Base-by-base conservation (phyloP, 2,888 invertebrate species). In the Apocheima hispidaria region DNA sequence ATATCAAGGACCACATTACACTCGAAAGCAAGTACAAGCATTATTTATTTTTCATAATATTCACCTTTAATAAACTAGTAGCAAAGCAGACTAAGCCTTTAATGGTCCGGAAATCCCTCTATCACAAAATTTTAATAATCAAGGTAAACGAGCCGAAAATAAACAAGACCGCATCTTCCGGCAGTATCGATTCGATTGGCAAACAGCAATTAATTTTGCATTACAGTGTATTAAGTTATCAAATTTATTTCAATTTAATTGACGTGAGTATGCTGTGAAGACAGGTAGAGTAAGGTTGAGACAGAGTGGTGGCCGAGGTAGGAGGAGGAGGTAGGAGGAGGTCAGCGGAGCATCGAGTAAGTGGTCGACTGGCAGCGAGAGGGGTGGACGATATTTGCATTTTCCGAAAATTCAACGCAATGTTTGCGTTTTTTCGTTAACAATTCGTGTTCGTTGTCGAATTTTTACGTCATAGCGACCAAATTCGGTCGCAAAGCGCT, bases 91-190 rank as follows among this genome's bases (percentile, higher is more conserved):
- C 9, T 6, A 14, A 43, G 26, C 16, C n/a, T 20, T 2, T 4
- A 20, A 9, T 12, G 30, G 5, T 18, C 20, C 46, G 30, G 20
- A 30, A 46, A 33, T 12, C 46, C 20, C 28, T 20, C 30, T 18
- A 28, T n/a, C 10, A 38, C 18, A 20, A 40, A 51, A 51, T 40
- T 51, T 51, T 51, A 40, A 51, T 51, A n/a, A 51, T 26, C 26
- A 16, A 35, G 16, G 40, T 40, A 51, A 28, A n/a, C 26, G 16
- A 28, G 61, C 49, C 49, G 44, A 59, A 41, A 46, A 46, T 46
- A 46, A 20, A 33, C 28, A 20, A 12, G 30, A 46, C 0, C 28
- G 5, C 18, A 12, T 46, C 44, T 23, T 43, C 7, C 44, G 28
- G 10, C 20, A 30, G 20, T 46, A 46, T 46, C 16, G 46, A 28